Evolutionary conservation across 1,140 invertebrate species (phyloP).

Genomic region (Lordiphosa clarofinis): DNA sequence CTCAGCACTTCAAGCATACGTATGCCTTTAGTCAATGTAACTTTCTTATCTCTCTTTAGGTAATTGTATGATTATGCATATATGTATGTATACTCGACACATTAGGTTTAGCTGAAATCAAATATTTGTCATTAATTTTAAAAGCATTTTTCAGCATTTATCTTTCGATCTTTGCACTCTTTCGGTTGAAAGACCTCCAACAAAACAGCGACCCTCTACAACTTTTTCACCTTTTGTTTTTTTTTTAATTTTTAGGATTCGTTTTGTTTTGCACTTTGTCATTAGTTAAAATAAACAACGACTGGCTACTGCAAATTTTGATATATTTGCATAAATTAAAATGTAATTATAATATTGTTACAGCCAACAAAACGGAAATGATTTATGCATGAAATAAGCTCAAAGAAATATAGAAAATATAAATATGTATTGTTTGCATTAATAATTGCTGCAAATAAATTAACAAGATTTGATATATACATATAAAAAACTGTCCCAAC

Average conservation of each 20-base stretch:
- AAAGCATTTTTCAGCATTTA: slow-evolving; percentile 31
- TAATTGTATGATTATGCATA: too few species aligned
- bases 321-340: slow-evolving; percentile 76
- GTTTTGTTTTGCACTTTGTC: slow-evolving; percentile 42
- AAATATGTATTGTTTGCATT: slow-evolving; percentile 68
- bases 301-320: slow-evolving; percentile 54
- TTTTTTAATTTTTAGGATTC: slow-evolving; percentile 21
- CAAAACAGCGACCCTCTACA: slow-evolving; percentile 18
- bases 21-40: too few species aligned
- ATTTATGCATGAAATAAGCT: slow-evolving; percentile 71
- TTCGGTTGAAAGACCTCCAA: slow-evolving; percentile 27
- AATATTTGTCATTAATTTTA: slow-evolving; percentile 39
- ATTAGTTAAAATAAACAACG: slow-evolving; percentile 61
- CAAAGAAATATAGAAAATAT: slow-evolving; percentile 46
- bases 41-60: too few species aligned
- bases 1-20: too few species aligned
- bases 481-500: slow-evolving; percentile 33
- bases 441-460: slow-evolving; percentile 77
- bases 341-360: slow-evolving; percentile 71
- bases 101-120: too few species aligned
- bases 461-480: slow-evolving; percentile 41
- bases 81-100: too few species aligned
- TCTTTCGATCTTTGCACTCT: slow-evolving; percentile 13
- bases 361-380: slow-evolving; percentile 54
- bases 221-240: not conserved